These are phyloP conservation scores for Silurus meridionalis DNA, from an alignment of 2,113 vertebrate species.

Conservation along the genomic window DNA sequence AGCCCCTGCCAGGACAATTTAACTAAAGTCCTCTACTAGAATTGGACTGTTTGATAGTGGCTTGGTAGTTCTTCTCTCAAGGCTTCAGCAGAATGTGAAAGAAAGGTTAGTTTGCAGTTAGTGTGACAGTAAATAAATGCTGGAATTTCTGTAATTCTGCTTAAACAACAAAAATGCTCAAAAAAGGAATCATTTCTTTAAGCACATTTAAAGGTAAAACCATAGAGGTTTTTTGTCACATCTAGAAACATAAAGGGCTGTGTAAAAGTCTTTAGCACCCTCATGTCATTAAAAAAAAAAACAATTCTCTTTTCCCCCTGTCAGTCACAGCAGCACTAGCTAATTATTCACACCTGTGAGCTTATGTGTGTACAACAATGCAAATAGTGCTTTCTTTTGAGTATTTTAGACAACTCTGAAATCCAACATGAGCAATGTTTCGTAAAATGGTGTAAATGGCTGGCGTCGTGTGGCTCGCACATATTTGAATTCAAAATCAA, in stretches of 20 bases:
- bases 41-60: constrained; percentile 11
- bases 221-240: neutral
- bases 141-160: neutral
- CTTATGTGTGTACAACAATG: neutral
- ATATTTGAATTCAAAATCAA: no score
- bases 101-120: neutral
- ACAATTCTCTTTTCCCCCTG: neutral
- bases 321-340: neutral
- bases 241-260: neutral
- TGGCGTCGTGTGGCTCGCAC: neutral
- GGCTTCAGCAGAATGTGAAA: neutral
- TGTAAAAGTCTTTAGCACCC: neutral
- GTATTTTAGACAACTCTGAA: neutral
- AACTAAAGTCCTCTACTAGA: constrained; percentile 6
- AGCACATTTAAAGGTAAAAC: neutral
- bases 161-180: neutral
- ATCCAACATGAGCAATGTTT: neutral
- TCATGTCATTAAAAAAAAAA: neutral
- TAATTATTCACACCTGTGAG: neutral
- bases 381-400: neutral
- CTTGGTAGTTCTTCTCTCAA: constrained; percentile 1
- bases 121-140: neutral
- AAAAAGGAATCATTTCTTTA: neutral
- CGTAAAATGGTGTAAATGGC: neutral
- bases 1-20: constrained; percentile 30